These are phyloP conservation scores for Drosophila sturtevanti DNA, from an alignment of 1,140 invertebrate genomes.

Conservation along the genomic window DNA sequence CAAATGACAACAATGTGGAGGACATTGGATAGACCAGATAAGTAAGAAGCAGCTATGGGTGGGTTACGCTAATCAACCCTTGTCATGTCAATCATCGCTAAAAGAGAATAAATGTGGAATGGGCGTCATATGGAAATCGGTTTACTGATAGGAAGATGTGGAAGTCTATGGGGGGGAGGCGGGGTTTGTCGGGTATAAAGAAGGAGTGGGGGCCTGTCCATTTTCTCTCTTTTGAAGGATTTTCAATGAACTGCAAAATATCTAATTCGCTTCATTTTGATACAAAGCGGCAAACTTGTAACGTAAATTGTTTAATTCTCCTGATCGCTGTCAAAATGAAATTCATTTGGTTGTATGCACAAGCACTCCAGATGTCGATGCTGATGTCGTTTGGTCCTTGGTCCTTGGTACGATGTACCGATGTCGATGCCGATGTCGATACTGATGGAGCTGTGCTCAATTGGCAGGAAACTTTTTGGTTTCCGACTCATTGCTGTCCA, in stretches of 20 bases:
- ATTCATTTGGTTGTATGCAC: conserved; percentile 39
- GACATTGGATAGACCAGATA: background rate
- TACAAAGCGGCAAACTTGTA: conserved; percentile 14
- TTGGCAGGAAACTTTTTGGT: conserved; percentile 62
- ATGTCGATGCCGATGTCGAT: conserved; percentile 21
- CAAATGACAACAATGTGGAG: conserved; percentile 23
- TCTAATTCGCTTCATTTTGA: conserved; percentile 42
- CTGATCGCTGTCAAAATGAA: conserved; percentile 59
- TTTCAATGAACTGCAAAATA: conserved; percentile 62
- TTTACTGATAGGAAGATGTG: too few relatives aligned
- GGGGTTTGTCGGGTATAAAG: too few relatives aligned
- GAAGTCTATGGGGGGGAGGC: too few relatives aligned
- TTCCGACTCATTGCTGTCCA: conserved; percentile 61
- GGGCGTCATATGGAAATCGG: background rate
- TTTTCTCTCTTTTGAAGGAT: conserved; percentile 4
- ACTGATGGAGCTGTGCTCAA: conserved; percentile 55
- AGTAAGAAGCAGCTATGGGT: conserved; percentile 1
- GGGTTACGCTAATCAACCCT: conserved; percentile 53
- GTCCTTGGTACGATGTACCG: conserved; percentile 11
- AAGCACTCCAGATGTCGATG: conserved; percentile 20
- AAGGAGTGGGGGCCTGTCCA: too few relatives aligned
- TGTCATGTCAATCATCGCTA: conserved; percentile 53
- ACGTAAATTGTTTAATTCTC: conserved; percentile 54
- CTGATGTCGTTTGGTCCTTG: background rate
- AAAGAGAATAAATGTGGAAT: background rate